Conservation (phyloP, 2,888 invertebrate genomes). For the Pristionchus maxplancki region DNA sequence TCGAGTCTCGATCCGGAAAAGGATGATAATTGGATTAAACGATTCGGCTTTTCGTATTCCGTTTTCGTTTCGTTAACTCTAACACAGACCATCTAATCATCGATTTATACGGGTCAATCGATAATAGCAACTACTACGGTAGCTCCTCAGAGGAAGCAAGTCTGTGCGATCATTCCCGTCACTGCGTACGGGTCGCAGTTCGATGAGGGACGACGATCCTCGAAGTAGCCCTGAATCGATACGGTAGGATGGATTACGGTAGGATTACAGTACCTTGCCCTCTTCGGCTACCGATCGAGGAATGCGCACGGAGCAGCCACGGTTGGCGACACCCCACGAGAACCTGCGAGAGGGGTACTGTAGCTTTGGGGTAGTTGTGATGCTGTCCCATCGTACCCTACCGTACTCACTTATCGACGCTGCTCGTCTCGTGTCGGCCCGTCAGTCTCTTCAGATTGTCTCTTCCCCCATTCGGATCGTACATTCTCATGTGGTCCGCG, state of each 20-base stretch:
- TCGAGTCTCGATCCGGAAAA: too few species aligned
- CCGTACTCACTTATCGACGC: constrained; percentile 86
- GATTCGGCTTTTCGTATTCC: too few species aligned
- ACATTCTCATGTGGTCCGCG: constrained; percentile 83
- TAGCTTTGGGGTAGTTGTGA: not conserved
- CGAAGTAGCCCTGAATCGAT: constrained; percentile 69
- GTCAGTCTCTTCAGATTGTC: constrained; percentile 96
- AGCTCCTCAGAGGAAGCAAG: constrained; percentile 56
- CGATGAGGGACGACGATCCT: constrained; percentile 75
- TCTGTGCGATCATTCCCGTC: constrained; percentile 66
- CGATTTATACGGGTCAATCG: not conserved
- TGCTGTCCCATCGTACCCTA: not conserved
- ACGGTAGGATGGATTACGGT: not conserved
- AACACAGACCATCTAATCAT: not conserved
- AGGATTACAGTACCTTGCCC: constrained; percentile 57
- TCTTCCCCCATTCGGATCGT: constrained; percentile 86
- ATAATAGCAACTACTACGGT: not conserved
- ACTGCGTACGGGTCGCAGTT: constrained; percentile 75
- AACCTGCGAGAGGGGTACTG: constrained; percentile 80
- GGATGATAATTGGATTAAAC: too few species aligned
- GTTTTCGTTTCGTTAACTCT: too few species aligned
- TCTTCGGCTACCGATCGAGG: constrained; percentile 73
- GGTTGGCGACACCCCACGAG: constrained; percentile 81
- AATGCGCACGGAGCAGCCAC: constrained; percentile 73
- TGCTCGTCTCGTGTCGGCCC: constrained; percentile 95